A percentile compares a stretch with the other conserved stretches of the same genome.
phyloP scores from a whole-genome alignment of 2,113 vertebrate genomes.

The Thomomys bottae region DNA sequence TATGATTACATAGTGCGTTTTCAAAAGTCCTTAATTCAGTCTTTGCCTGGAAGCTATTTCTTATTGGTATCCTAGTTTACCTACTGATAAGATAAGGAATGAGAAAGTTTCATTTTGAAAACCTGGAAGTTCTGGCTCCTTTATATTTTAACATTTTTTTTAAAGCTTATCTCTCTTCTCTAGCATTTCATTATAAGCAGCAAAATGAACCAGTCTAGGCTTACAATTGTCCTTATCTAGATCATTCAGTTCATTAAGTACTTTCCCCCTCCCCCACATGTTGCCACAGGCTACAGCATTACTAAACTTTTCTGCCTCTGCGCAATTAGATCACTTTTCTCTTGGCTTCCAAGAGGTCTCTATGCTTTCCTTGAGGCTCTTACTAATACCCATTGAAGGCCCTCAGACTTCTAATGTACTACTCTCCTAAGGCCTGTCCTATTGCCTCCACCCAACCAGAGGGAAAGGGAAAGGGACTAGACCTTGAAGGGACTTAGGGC shows the following conservation, averaged over 20 bases:
- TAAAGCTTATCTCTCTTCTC: constrained; percentile 5
- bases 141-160: constrained; percentile 14
- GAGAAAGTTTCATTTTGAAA: constrained; percentile 41
- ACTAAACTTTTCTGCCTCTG: background rate
- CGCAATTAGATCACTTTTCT: background rate
- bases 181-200: constrained; percentile 38
- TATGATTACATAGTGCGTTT: constrained; percentile 20
- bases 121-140: background rate
- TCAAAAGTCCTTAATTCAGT: background rate
- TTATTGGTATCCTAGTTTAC: constrained; percentile 44
- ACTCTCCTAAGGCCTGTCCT: background rate
- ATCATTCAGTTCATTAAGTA: constrained; percentile 36
- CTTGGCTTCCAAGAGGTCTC: background rate
- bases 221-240: constrained; percentile 33
- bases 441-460: background rate
- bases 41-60: constrained; percentile 38
- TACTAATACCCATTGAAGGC: background rate
- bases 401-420: background rate
- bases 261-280: background rate
- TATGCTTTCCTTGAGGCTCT: constrained; percentile 15
- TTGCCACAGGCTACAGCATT: constrained; percentile 11
- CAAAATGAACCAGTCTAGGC: constrained; percentile 6
- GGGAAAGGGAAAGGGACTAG: background rate
- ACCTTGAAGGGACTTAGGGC: background rate
- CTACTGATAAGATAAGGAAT: constrained; percentile 33